Evolutionary conservation across 2,888 invertebrate species (phyloP).

Genomic region (Marasmarcha lunaedactyla): DNA sequence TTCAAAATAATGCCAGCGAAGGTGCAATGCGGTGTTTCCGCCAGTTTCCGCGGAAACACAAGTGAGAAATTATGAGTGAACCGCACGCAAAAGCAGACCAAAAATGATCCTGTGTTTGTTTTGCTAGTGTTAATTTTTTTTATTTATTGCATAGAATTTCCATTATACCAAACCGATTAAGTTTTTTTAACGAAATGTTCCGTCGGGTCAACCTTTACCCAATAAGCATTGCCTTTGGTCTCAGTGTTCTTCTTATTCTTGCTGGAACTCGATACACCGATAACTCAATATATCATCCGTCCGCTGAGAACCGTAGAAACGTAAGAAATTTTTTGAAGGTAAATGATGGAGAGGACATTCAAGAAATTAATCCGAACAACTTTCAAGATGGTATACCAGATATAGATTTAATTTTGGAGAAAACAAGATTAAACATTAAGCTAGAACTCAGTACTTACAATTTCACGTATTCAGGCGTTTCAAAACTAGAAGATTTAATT

Average conservation of each 20-base stretch:
- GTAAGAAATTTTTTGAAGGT: slow-evolving; percentile 72
- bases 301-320: slow-evolving; percentile 49
- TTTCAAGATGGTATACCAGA: slow-evolving; percentile 43
- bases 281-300: slow-evolving; percentile 60
- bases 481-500: slow-evolving; percentile 75
- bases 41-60: slow-evolving; percentile 61
- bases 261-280: slow-evolving; percentile 69
- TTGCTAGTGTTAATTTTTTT: slow-evolving; percentile 36
- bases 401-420: slow-evolving; percentile 45
- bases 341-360: slow-evolving; percentile 55
- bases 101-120: slow-evolving; percentile 47
- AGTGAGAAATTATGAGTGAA: slow-evolving; percentile 50
- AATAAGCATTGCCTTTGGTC: slow-evolving; percentile 64
- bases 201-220: slow-evolving; percentile 63
- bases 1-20: slow-evolving; percentile 17
- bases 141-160: slow-evolving; percentile 13
- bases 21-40: slow-evolving; percentile 68
- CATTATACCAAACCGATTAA: no score
- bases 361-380: slow-evolving; percentile 43
- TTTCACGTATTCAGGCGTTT: slow-evolving; percentile 42
- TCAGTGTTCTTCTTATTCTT: slow-evolving; percentile 63
- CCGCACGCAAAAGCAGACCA: slow-evolving; percentile 35
- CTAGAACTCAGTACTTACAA: slow-evolving; percentile 48
- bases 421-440: slow-evolving; percentile 42
- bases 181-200: slow-evolving; percentile 33